Conservation (phyloP, 2,888 invertebrate species). For the Acleris holmiana region DNA sequence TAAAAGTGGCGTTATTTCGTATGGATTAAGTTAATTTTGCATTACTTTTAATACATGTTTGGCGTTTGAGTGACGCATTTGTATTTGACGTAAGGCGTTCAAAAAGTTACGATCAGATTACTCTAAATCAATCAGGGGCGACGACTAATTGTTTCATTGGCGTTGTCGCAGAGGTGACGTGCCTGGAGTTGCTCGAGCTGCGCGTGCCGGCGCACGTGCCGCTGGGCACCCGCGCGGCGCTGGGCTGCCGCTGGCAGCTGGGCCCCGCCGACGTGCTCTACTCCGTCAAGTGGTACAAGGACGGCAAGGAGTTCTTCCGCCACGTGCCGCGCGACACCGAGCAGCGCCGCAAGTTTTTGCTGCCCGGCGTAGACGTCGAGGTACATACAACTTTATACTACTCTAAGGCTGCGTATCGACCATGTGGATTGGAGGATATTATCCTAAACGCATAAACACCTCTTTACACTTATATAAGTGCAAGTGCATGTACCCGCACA, state of each 20-base stretch:
- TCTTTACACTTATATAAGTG: no score
- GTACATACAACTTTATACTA: conserved; percentile 66
- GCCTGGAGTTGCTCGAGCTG: conserved; percentile 89
- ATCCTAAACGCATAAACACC: no score
- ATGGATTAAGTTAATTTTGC: no score
- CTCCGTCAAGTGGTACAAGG: conserved; percentile 97
- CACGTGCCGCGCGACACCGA: conserved; percentile 93
- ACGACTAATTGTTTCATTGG: not conserved
- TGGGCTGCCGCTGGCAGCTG: conserved; percentile 93
- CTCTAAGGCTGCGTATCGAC: no score
- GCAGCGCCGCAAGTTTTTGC: conserved; percentile 90
- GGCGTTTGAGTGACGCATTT: no score
- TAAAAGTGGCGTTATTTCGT: no score
- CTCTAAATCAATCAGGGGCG: no score
- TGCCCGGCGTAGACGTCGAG: conserved; percentile 93
- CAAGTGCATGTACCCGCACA: no score
- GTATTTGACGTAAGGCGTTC: no score
- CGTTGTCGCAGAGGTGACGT: conserved; percentile 64
- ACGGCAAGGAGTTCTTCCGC: conserved; percentile 94
- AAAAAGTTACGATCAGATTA: no score
- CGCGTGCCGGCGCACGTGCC: conserved; percentile 93
- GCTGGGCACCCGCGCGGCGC: conserved; percentile 88
- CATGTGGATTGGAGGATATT: no score
- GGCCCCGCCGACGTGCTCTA: conserved; percentile 91
- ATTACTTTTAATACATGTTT: no score